Conservation (phyloP, 2,797 vertebrate species). For the Tarsius wallacei region DNA sequence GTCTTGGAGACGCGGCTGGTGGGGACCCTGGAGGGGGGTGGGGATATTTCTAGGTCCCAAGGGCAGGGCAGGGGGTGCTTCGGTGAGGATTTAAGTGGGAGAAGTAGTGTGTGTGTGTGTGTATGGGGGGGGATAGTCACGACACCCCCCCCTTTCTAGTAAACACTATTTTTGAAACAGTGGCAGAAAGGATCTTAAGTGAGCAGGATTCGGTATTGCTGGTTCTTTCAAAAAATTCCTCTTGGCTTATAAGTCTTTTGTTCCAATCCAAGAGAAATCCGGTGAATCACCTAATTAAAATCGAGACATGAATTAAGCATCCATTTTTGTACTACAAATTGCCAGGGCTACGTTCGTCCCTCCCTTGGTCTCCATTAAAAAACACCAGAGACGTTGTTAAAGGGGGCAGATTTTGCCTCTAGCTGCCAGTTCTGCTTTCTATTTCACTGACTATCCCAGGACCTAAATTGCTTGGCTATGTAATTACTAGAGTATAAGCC, state of each 20-base stretch:
- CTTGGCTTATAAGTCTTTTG: slow-evolving; percentile 89
- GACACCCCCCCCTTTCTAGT: slow-evolving; percentile 77
- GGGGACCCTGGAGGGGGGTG: slow-evolving; percentile 66
- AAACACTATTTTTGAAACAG: slow-evolving; percentile 90
- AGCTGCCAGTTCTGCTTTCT: slow-evolving; percentile 94
- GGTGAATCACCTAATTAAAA: slow-evolving; percentile 94
- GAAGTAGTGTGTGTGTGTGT: slow-evolving; percentile 62
- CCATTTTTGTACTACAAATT: slow-evolving; percentile 93
- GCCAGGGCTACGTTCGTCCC: slow-evolving; percentile 90
- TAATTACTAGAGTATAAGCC: slow-evolving; percentile 97
- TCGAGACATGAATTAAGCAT: slow-evolving; percentile 93
- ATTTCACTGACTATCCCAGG: slow-evolving; percentile 94
- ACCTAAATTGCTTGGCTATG: slow-evolving; percentile 96
- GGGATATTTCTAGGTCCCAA: slow-evolving; percentile 63
- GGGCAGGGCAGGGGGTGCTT: slow-evolving; percentile 82
- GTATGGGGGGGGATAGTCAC: slow-evolving; percentile 51
- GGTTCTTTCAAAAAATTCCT: slow-evolving; percentile 79
- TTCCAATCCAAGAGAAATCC: slow-evolving; percentile 91
- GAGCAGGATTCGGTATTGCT: slow-evolving; percentile 78
- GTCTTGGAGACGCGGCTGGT: slow-evolving; percentile 70
- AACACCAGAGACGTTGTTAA: slow-evolving; percentile 92
- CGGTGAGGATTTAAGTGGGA: slow-evolving; percentile 77
- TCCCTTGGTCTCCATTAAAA: slow-evolving; percentile 93
- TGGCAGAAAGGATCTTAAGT: slow-evolving; percentile 90
- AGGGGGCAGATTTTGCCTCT: slow-evolving; percentile 92